Conservation (phyloP, 2,888 invertebrate genomes). For the Cephus sareptanus region DNA sequence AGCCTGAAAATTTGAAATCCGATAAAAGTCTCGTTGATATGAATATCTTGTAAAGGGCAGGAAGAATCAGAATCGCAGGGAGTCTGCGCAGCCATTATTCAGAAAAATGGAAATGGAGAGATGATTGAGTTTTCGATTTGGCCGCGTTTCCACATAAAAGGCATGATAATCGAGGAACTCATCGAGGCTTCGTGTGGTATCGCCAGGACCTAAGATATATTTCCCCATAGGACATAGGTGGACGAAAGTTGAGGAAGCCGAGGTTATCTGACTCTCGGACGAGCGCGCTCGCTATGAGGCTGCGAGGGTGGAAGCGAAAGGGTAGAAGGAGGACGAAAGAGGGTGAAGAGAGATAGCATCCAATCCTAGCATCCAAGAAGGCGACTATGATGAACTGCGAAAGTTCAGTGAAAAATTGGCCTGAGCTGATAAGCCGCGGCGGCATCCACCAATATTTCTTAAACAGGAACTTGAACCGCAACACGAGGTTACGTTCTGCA, state of each 20-base stretch:
- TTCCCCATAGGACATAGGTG: neutral
- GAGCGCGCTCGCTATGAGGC: slow-evolving; percentile 36
- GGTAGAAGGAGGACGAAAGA: neutral
- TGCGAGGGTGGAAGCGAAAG: neutral
- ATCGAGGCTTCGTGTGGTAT: neutral
- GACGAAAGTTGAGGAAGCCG: neutral
- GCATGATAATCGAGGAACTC: neutral
- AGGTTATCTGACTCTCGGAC: slow-evolving; percentile 49
- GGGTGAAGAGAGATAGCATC: neutral
- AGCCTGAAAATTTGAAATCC: no score
- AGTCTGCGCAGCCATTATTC: neutral
- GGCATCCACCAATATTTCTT: slow-evolving; percentile 8
- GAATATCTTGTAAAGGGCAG: no score
- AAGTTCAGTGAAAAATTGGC: slow-evolving; percentile 46
- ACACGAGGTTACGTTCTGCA: slow-evolving; percentile 24
- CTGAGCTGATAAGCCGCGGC: slow-evolving; percentile 24
- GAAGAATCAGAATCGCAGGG: neutral
- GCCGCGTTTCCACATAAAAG: neutral
- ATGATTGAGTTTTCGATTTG: neutral
- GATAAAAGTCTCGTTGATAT: no score
- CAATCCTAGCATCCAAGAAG: neutral
- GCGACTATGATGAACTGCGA: slow-evolving; percentile 44
- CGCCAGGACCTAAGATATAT: neutral
- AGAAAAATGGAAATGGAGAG: neutral
- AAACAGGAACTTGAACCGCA: slow-evolving; percentile 16